phyloP scores from a whole-genome alignment of 2,888 invertebrate genomes.

The Merodon equestris region DNA sequence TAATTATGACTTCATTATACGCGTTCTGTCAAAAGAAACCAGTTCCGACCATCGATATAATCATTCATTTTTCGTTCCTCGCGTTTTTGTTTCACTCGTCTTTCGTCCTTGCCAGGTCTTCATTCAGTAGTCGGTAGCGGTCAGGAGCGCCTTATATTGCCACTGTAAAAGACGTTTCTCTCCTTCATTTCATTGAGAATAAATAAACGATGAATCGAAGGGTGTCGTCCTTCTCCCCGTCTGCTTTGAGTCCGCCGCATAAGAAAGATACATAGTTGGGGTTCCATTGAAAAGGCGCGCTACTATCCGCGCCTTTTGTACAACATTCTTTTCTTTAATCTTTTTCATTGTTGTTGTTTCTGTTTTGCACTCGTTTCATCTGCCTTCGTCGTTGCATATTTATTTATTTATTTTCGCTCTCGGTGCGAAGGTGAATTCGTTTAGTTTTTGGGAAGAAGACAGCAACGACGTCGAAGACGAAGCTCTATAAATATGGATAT shows the following conservation, averaged over 20 bases:
- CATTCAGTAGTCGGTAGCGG: slow-evolving; percentile 42
- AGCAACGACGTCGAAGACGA: too few relatives aligned
- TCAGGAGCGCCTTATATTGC: slow-evolving; percentile 1
- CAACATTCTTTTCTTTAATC: too few relatives aligned
- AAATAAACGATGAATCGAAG: slow-evolving; percentile 8
- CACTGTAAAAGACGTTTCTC: slow-evolving; percentile 4
- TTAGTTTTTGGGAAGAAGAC: too few relatives aligned
- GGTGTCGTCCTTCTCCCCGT: too few relatives aligned
- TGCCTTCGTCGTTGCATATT: too few relatives aligned
- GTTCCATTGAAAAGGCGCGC: not conserved
- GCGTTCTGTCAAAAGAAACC: slow-evolving; percentile 48
- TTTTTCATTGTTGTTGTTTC: too few relatives aligned
- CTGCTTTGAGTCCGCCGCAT: too few relatives aligned
- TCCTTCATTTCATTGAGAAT: not conserved
- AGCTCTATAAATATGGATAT: not conserved
- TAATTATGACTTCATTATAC: slow-evolving; percentile 53
- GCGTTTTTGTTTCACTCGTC: not conserved
- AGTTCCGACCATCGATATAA: slow-evolving; percentile 45
- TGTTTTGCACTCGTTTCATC: too few relatives aligned
- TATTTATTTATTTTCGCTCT: too few relatives aligned
- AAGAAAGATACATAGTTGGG: not conserved
- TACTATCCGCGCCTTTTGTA: too few relatives aligned
- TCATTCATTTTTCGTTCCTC: slow-evolving; percentile 45
- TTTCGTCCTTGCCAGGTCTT: slow-evolving; percentile 11
- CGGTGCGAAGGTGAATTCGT: too few relatives aligned